A percentile compares a stretch with the other conserved stretches of the same genome.
Evolutionary conservation across 2,888 invertebrate genomes (phyloP).

Genomic region (Eurois occulta): DNA sequence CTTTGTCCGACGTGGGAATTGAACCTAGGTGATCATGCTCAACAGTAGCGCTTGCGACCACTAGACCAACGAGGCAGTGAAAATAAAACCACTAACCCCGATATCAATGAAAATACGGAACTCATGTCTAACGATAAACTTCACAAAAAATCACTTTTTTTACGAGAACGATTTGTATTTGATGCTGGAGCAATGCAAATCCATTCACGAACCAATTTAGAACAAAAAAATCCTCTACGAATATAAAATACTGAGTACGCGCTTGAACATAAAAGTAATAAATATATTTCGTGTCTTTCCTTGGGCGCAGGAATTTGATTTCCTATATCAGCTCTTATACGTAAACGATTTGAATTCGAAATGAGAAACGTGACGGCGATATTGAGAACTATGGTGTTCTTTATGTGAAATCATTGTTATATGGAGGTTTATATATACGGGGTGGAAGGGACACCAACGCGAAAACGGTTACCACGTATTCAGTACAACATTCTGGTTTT

Average conservation of each 20-base stretch:
- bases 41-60: neutral
- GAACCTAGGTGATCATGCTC: neutral
- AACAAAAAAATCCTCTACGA: constrained; percentile 28
- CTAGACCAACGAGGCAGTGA: neutral
- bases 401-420: constrained; percentile 34
- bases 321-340: constrained; percentile 44
- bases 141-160: constrained; percentile 13
- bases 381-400: constrained; percentile 45
- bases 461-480: no score
- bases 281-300: constrained; percentile 56
- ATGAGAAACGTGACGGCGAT: constrained; percentile 68
- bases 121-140: neutral
- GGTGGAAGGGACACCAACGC: no score
- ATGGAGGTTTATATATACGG: neutral
- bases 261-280: constrained; percentile 47
- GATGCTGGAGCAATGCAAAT: constrained; percentile 26
- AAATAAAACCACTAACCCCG: constrained; percentile 1
- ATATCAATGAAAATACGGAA: constrained; percentile 4
- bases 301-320: constrained; percentile 59
- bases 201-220: constrained; percentile 32
- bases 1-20: neutral
- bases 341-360: constrained; percentile 68
- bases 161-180: constrained; percentile 26
- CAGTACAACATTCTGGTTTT: no score
- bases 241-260: constrained; percentile 34